Base-by-base conservation (phyloP, 2,113 vertebrate genomes). In the Gobius niger region DNA sequence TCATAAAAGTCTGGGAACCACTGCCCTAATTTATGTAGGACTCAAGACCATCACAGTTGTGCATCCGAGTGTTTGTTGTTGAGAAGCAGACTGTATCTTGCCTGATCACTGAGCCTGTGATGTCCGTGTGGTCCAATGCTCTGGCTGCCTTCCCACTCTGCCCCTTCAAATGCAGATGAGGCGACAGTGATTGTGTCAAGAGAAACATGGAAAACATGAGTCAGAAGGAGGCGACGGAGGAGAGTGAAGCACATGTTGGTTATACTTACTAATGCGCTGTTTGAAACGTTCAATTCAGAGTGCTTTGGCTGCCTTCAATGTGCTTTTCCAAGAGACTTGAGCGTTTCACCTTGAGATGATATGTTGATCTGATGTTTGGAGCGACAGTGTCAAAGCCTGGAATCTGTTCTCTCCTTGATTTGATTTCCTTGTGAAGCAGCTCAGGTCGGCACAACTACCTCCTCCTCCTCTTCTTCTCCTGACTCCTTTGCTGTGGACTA, bases 381-480 rank as follows among this genome's bases (percentile, higher is more conserved):
- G 24, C n/a, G n/a, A n/a, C n/a, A n/a, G 24, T 24, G 24, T 34
- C 24, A 34, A 34, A 34, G 24, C 24, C 24, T 34, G 24, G 24
- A 34, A 34, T 34, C 24, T 95, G 92, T 93, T 91, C 90, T 93
- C 89, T 92, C 89, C 95, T 95, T 94, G 95, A 94, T 92, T 92
- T 95, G 92, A 95, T 94, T 93, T 95, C 94, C 95, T 94, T 42
- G 13, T 60, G 89, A 91, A 94, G 92, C 93, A 94, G 91, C 92
- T 92, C 91, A 92, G 92, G 93, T 95, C 93, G 94, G 95, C 51
- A n/a, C 76, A 94, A 93, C 92, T 93, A 92, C 91, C 92, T 66
- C 16, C 16, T 63, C 44, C 7, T 61, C 94, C 85, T 93, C 94
- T 93, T 93, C 89, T 88, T 87, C 89, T 83, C 87, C 91, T 91